Percentiles rank a stretch among this genome's conserved stretches.
Evolutionary conservation across 2,888 invertebrate genomes (phyloP).

Genomic region (Ferrisia virgata): DNA sequence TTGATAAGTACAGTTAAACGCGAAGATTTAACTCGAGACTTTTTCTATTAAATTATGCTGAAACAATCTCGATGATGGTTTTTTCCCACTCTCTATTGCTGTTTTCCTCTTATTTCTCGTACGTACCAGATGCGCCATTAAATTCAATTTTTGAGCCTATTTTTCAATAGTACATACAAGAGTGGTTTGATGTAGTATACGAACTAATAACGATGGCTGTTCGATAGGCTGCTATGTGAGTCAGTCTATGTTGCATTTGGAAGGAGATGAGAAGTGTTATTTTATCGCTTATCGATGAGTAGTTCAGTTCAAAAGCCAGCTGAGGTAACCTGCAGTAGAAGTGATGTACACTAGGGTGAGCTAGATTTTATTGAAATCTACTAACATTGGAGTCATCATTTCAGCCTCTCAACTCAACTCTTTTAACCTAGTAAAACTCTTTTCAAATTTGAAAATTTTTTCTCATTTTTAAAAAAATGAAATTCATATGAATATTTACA

Average conservation of each 20-base stretch:
- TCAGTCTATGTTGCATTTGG: too few species aligned
- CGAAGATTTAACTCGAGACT: neutral
- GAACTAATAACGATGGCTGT: neutral
- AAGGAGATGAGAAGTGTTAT: neutral
- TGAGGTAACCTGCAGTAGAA: too few species aligned
- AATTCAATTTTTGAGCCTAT: neutral
- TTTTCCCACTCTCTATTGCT: neutral
- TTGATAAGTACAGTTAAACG: neutral
- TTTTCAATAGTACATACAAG: neutral
- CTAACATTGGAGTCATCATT: too few species aligned
- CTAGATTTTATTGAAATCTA: too few species aligned
- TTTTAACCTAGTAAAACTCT: too few species aligned
- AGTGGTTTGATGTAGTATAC: neutral
- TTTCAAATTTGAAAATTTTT: too few species aligned
- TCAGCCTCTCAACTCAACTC: too few species aligned
- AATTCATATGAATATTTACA: too few species aligned
- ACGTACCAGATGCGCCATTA: neutral
- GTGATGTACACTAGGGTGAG: too few species aligned
- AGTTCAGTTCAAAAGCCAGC: neutral
- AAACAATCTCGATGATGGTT: neutral
- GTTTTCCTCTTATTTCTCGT: neutral
- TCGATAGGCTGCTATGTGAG: too few species aligned
- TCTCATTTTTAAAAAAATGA: too few species aligned
- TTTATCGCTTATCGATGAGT: neutral
- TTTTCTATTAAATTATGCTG: neutral